Evolutionary conservation across 1,140 invertebrate genomes (phyloP).

Genomic region (Frieseomelitta varia): DNA sequence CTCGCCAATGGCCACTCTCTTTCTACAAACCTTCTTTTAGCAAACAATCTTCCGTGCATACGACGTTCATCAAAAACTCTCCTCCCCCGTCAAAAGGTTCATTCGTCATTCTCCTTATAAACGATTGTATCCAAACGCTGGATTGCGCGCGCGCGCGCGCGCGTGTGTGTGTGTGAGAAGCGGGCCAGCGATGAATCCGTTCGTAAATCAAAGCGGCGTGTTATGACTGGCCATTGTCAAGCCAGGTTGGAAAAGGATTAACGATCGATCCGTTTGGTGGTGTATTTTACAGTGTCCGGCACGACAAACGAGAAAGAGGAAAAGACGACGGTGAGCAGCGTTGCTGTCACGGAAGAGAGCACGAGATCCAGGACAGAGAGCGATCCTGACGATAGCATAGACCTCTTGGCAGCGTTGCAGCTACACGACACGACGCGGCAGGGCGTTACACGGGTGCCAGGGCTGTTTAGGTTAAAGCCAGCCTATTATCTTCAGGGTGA

Average conservation of each 20-base stretch:
- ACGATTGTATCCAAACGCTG: not conserved
- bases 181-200: not conserved
- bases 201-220: conserved; percentile 6
- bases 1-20: not conserved
- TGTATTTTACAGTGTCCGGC: conserved; percentile 74
- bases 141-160: not conserved
- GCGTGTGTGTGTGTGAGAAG: not conserved
- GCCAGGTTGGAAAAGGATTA: not conserved
- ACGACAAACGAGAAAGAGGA: conserved; percentile 77
- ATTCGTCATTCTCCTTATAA: not conserved
- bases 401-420: conserved; percentile 84
- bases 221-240: not conserved
- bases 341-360: conserved; percentile 61
- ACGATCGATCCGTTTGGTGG: conserved; percentile 3
- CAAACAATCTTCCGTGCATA: not conserved
- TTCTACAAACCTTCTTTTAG: not conserved
- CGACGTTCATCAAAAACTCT: not conserved
- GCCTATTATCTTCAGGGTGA: conserved; percentile 84
- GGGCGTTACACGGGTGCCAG: conserved; percentile 83
- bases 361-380: conserved; percentile 69
- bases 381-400: conserved; percentile 80
- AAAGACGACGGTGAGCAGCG: conserved; percentile 68
- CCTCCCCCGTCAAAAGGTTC: not conserved
- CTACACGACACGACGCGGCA: conserved; percentile 83
- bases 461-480: conserved; percentile 83